Percentiles rank a stretch among this genome's conserved stretches.
phyloP scores from a whole-genome alignment of 2,888 invertebrate species.

The Hemaris fuciformis region DNA sequence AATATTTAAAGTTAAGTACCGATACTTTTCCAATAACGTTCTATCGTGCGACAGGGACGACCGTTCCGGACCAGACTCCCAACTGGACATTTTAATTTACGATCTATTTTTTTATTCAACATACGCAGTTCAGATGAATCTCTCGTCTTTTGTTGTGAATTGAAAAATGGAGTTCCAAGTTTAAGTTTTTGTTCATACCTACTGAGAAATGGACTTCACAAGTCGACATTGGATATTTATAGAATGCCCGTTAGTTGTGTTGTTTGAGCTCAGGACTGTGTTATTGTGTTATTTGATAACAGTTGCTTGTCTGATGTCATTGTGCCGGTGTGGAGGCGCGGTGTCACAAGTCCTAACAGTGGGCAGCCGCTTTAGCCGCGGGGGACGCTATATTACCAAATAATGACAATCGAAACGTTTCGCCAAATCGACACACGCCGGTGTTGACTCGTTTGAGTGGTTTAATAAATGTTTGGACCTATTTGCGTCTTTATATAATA shows the following conservation, averaged over 20 bases:
- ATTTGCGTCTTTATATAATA: background rate
- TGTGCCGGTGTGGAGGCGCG: conserved; percentile 28
- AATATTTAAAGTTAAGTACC: conserved; percentile 75
- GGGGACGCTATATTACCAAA: conserved; percentile 66
- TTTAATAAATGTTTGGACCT: conserved; percentile 46
- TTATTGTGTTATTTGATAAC: conserved; percentile 63
- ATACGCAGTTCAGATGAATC: conserved; percentile 73
- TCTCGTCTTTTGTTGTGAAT: conserved; percentile 74
- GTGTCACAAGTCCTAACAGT: background rate
- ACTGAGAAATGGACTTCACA: conserved; percentile 79
- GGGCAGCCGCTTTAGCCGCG: conserved; percentile 32
- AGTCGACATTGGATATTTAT: conserved; percentile 63
- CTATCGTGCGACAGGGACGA: conserved; percentile 58
- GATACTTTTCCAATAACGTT: conserved; percentile 69
- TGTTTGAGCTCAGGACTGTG: conserved; percentile 61
- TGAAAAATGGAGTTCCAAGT: conserved; percentile 71
- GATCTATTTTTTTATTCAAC: conserved; percentile 68
- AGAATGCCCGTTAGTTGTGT: conserved; percentile 55
- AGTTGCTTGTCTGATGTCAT: conserved; percentile 63
- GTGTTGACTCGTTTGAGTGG: conserved; percentile 34
- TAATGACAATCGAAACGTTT: conserved; percentile 70
- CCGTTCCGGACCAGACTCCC: conserved; percentile 45
- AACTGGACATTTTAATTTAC: conserved; percentile 79
- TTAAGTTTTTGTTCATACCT: conserved; percentile 68
- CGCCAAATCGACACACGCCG: conserved; percentile 48